Conservation (phyloP, 2,113 vertebrate genomes). For the Casuarius casuarius region DNA sequence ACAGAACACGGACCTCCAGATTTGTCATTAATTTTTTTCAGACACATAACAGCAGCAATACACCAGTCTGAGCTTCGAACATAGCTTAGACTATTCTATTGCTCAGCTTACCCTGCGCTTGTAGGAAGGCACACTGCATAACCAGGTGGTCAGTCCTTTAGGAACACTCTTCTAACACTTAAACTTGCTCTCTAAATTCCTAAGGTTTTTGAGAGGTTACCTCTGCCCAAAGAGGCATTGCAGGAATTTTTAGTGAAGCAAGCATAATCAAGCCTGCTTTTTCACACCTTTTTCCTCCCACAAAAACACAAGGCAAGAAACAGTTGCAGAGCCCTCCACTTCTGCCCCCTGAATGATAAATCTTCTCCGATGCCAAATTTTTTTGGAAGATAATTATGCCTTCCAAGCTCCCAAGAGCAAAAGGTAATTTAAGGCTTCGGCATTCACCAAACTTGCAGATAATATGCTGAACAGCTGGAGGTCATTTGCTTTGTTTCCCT, state of each 20-base stretch:
- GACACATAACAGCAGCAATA: background rate
- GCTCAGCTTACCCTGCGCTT: background rate
- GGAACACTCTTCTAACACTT: background rate
- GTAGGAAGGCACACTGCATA: background rate
- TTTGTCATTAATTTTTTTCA: background rate
- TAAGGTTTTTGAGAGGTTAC: slow-evolving; percentile 17
- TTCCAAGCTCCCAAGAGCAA: slow-evolving; percentile 32
- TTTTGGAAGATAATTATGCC: slow-evolving; percentile 69
- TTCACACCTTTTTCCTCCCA: slow-evolving; percentile 40
- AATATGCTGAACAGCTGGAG: slow-evolving; percentile 63
- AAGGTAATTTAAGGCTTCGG: slow-evolving; percentile 67
- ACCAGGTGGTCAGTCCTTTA: background rate
- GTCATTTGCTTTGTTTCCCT: slow-evolving; percentile 53
- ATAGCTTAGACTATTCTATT: background rate
- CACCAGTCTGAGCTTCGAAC: background rate
- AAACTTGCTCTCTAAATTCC: background rate
- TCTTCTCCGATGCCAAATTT: slow-evolving; percentile 50
- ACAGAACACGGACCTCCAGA: background rate
- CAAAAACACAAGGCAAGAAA: slow-evolving; percentile 2
- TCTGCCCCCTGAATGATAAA: slow-evolving; percentile 60
- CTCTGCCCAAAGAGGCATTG: background rate
- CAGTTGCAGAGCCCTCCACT: background rate
- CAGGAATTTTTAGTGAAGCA: slow-evolving; percentile 32
- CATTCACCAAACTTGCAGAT: slow-evolving; percentile 55
- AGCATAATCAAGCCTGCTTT: slow-evolving; percentile 59